Evolutionary conservation across 2,797 vertebrate species (phyloP).

Genomic region (Pangasius sanitwongsei): DNA sequence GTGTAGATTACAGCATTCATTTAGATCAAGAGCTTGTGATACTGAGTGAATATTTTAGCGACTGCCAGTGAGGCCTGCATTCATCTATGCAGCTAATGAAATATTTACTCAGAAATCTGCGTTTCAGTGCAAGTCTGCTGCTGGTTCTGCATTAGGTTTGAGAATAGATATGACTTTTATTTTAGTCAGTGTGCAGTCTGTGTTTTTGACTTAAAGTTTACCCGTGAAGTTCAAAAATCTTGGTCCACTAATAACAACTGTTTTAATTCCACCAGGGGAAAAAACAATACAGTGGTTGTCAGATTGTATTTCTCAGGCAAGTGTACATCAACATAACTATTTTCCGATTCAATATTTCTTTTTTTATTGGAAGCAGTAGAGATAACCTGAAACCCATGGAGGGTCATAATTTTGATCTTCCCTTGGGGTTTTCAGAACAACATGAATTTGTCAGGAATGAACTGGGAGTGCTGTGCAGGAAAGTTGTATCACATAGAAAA

Average conservation of each 20-base stretch:
- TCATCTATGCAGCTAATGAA: background rate
- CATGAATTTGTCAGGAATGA: background rate
- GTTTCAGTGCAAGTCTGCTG: background rate
- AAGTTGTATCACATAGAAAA: background rate
- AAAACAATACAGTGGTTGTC: background rate
- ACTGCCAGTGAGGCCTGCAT: background rate
- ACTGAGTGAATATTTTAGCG: constrained; percentile 15
- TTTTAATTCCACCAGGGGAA: background rate
- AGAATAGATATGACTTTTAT: background rate
- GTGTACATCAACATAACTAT: background rate
- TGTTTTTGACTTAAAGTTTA: background rate
- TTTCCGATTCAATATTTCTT: background rate
- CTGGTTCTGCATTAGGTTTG: background rate
- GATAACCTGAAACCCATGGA: background rate
- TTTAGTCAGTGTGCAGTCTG: background rate
- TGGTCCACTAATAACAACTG: background rate
- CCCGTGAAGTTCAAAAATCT: background rate
- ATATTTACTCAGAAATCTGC: background rate
- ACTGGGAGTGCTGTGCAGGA: background rate
- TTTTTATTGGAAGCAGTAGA: background rate
- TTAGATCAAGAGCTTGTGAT: constrained; percentile 9
- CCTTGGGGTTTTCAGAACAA: background rate
- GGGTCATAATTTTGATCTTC: background rate
- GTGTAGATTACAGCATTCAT: constrained; percentile 36
- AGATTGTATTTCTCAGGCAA: background rate